Base-by-base conservation (phyloP, 2,113 vertebrate genomes). In the Dicentrarchus labrax region DNA sequence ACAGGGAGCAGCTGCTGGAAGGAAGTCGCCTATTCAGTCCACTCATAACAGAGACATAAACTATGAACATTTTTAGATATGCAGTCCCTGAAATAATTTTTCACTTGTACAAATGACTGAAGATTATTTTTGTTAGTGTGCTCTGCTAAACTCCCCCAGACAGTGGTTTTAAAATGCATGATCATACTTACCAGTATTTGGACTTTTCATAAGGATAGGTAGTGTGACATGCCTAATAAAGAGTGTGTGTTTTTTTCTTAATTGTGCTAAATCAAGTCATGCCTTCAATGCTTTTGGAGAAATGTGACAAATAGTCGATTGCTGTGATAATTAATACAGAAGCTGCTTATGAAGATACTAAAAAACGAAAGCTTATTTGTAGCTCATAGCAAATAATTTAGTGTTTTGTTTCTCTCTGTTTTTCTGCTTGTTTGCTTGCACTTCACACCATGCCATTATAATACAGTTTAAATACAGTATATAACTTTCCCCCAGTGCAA, bases 31-130 rank as follows among this genome's bases (percentile, higher is more conserved):
- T 24, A 2, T 39, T 72, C 54, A 30, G 24, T 77, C 66, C 17
- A 9, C 30, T 72, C 39, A 41, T 39, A 15, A 30, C 61, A 68
- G 54, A 68, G 36, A 64, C 17, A 39, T 8, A 11, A 75, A 72
- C 17, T 51, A 38, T 54, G 45, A 60, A 10, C 30, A 53, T 53
- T 30, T 76, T 66, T 72, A 60, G 21, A 12, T 16, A 17, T 47
- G 54, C 71, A 77, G 61, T 38, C 85, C 86, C 50, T 90, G 78
- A 90, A 80, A 72, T 87, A 80, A 80, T 48, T 90, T 89, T 85
- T 16, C 86, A 70, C 71, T 57, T 78, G 50, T 64, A 53, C 36
- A 73, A 59, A 64, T 75, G 22, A 72, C 60, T 67, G 1, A 22
- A 38, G 15, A 54, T 65, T 19, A 59, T 68, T 80, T 62, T 64